Percentiles rank a stretch among this genome's conserved stretches.
Conservation (phyloP, 1,140 invertebrate genomes). For the Aphelenchoides fujianensis region DNA sequence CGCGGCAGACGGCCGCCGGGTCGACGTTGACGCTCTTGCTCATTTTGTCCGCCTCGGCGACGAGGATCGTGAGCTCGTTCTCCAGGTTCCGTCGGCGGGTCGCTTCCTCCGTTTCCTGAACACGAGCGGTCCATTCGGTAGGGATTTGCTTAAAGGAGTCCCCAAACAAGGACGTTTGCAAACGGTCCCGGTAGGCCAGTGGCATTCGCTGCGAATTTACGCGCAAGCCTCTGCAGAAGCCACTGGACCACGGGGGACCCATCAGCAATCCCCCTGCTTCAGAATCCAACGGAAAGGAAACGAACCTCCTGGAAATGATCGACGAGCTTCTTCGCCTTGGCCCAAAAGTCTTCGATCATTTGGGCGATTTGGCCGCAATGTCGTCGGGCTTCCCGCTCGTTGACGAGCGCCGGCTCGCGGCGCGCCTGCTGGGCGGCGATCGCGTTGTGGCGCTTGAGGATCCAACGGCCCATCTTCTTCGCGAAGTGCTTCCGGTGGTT, state of each 20-base stretch:
- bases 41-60: slow-evolving; percentile 97
- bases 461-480: slow-evolving; percentile 63
- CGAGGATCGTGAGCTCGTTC: slow-evolving; percentile 94
- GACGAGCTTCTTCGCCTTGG: not conserved
- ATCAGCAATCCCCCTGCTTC: too few relatives aligned
- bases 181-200: too few relatives aligned
- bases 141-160: too few relatives aligned
- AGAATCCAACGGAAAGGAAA: too few relatives aligned
- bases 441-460: slow-evolving; percentile 16
- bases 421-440: slow-evolving; percentile 4
- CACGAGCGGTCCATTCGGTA: too few relatives aligned
- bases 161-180: too few relatives aligned
- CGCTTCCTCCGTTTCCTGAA: slow-evolving; percentile 56
- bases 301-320: not conserved
- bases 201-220: too few relatives aligned
- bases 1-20: slow-evolving; percentile 76
- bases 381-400: slow-evolving; percentile 64
- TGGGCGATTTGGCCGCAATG: slow-evolving; percentile 85
- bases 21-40: slow-evolving; percentile 68
- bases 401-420: not conserved
- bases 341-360: slow-evolving; percentile 66
- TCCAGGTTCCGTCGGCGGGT: slow-evolving; percentile 81
- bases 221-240: too few relatives aligned
- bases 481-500: slow-evolving; percentile 88
- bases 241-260: too few relatives aligned